Evolutionary conservation across 2,797 vertebrate genomes (phyloP), one percentile per base, ranked within the genome.

Genomic region (Poeciliopsis turneri): DNA sequence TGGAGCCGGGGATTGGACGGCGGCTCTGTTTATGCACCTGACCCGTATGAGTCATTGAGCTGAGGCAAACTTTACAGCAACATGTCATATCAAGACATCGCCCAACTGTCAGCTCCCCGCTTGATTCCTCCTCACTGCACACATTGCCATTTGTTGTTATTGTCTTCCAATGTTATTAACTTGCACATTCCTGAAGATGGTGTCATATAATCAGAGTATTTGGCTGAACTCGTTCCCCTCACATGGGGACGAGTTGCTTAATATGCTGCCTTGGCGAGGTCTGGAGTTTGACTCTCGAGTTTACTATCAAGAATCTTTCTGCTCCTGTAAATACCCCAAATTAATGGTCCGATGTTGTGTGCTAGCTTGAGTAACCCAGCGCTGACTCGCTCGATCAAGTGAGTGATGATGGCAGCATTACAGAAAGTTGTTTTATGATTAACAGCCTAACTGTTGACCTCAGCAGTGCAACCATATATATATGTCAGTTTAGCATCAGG

Each of bases 1-100:
- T 10, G 64, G 80, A 80, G 75, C 51, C 76, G 70, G 69, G 69
- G 70, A 81, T 82, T 57, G 84, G 84, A 66, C 74, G 49, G 79
- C 43, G 0, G 69, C 70, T 51, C 59, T 89, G 86, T 87, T 90
- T 90, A 90, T 90, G 81, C 78, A 57, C 84, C 46, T 11, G 82
- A 89, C 89, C 86, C 85, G 83, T 47, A 69, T 94, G 92, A 91
- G 88, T 94, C 91, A 93, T 85, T 0, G 20, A 0, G 4, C 87
- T 51, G 53, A 84, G 84, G 73, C 76, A 36, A 83, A 86, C 61
- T 71, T 91, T 66, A 88, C 89, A 76, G 84, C 82, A 90, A 85
- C 91, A 84, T 92, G 89, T 90, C 87, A 90, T 69, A 90, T 87
- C 83, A 85, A 90, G 90, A 86, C 88, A 88, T 85, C 77, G 66